Base-by-base conservation (phyloP, 2,113 vertebrate genomes). In the Callionymus lyra region DNA sequence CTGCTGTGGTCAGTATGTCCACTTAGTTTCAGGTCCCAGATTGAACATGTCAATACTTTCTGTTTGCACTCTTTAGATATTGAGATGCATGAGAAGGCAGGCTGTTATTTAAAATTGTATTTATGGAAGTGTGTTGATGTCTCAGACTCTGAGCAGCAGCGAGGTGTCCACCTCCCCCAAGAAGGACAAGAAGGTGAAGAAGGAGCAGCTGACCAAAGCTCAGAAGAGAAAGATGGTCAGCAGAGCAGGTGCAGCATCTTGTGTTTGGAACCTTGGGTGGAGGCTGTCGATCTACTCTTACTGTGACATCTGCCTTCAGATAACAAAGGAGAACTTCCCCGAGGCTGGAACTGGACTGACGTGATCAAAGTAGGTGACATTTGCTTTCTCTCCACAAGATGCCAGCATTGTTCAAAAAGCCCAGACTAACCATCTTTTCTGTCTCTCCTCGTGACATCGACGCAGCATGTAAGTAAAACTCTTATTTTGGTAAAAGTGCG, bases 331-430 rank as follows among this genome's bases (percentile, higher is more conserved):
- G 92, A 97, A 12, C 86, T 97, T 41, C 95, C 95, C 0, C 82
- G 95, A 82, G 95, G 95, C 8, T 98, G 93, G 94, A 91, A 98
- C 81, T 98, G 95, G 94, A 85, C 93, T 9, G 94, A 97, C 2
- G 94, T 98, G 11, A 87, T 98, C 54, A 98, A 98, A 90, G 95
- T 98, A 89, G 33, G 50, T 65, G 15, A 10, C 36, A 11, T 56
- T 34, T 2, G 2, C 3, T 1, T 32, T 44, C 54, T 34, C 6
- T 41, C 32, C 52, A 77, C 43, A 10, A 55, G 44, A 16, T 68
- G 50, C 17, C 12, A 19, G 21, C 21, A 9, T 6, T 15, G 15
- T 17, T 38, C 4, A 16, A 19, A 16, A 6, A 39, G 12, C n/a
- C 10, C 33, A 12, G 9, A 15, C 9, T 31, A 9, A 33, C 1